These are phyloP conservation scores for Acleris holmiana DNA, from an alignment of 2,888 invertebrate genomes.

Conservation along the genomic window DNA sequence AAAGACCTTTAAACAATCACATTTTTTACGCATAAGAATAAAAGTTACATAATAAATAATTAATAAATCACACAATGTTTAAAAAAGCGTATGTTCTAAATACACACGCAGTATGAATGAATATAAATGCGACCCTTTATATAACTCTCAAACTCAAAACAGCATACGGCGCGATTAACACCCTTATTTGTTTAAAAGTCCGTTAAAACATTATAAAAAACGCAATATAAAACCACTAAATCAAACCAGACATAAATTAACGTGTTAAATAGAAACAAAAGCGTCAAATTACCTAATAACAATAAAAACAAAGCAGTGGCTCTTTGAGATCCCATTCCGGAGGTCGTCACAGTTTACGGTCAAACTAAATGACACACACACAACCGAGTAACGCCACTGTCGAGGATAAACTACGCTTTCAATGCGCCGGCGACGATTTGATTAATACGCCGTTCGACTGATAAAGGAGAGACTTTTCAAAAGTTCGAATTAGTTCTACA, in stretches of 20 bases:
- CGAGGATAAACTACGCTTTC: conserved; percentile 17
- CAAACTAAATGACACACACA: conserved; percentile 41
- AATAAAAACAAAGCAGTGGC: conserved; percentile 40
- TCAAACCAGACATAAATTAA: neutral
- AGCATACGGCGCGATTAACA: too few species aligned
- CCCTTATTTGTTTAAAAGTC: too few species aligned
- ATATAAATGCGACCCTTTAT: too few species aligned
- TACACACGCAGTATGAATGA: too few species aligned
- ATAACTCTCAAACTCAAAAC: too few species aligned
- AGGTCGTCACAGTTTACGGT: conserved; percentile 43
- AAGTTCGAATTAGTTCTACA: neutral
- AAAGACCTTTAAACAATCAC: too few species aligned
- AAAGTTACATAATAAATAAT: too few species aligned
- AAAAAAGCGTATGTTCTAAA: too few species aligned
- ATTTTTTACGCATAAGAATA: too few species aligned
- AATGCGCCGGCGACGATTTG: conserved; percentile 28
- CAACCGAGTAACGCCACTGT: conserved; percentile 14
- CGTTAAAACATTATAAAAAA: neutral
- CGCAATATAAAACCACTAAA: neutral
- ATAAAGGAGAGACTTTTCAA: conserved; percentile 14
- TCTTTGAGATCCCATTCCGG: conserved; percentile 40
- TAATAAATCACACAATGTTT: too few species aligned
- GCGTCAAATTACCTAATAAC: conserved; percentile 46
- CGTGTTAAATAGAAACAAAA: conserved; percentile 24
- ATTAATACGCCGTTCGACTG: conserved; percentile 11